Evolutionary conservation across 1,140 invertebrate species (phyloP).

Genomic region (Eulimnadia texana): DNA sequence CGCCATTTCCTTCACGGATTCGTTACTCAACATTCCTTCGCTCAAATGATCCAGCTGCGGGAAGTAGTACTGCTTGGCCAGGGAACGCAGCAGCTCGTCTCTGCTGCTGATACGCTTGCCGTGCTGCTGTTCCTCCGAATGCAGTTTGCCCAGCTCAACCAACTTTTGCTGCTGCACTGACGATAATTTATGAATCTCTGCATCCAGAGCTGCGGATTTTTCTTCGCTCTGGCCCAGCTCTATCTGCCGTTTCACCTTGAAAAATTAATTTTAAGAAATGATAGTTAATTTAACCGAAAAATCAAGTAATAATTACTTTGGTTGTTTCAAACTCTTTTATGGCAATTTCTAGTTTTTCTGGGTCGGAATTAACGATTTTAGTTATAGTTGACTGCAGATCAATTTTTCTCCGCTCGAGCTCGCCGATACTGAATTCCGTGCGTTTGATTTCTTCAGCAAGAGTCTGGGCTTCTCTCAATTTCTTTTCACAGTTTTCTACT

Average conservation of each 20-base stretch:
- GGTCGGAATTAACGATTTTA: not conserved
- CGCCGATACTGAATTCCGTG: not conserved
- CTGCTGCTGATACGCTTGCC: constrained; percentile 23
- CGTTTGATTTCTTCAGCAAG: not conserved
- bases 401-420: not conserved
- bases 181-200: constrained; percentile 19
- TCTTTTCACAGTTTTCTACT: constrained; percentile 5
- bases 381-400: constrained; percentile 7
- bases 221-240: not conserved
- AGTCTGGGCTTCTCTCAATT: constrained; percentile 6
- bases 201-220: constrained; percentile 3
- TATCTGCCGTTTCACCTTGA: not conserved
- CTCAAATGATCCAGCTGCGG: not conserved
- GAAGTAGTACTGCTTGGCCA: constrained; percentile 6
- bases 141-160: constrained; percentile 26
- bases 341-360: constrained; percentile 9
- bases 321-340: constrained; percentile 18
- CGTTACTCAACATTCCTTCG: not conserved
- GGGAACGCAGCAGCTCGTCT: constrained; percentile 23
- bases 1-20: not conserved
- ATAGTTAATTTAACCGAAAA: not conserved
- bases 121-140: constrained; percentile 27
- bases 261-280: too few species aligned
- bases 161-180: constrained; percentile 21
- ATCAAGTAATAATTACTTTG: not conserved